phyloP scores from a whole-genome alignment of 64 coral and sea anemone species.

The Dendronephthya gigantea region DNA sequence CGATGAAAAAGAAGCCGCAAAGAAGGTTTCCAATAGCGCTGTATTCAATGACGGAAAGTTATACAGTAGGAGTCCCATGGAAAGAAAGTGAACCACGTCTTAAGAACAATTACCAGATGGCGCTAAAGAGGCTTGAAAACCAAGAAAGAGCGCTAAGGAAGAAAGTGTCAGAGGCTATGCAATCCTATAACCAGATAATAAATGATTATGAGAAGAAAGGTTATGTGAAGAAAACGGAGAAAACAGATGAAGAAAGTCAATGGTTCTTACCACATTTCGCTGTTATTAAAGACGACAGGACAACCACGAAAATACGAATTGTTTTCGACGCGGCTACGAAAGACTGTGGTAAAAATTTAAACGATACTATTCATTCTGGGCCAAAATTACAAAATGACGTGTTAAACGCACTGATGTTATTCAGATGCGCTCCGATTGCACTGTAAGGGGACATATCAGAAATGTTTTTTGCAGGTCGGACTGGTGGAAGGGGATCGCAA shows the following conservation, averaged over 20 bases:
- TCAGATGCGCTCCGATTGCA: constrained; percentile 29
- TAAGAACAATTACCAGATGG: constrained; percentile 33
- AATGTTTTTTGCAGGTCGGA: constrained; percentile 52
- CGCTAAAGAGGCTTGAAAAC: not conserved
- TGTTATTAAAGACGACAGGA: not conserved
- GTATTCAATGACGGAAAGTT: constrained; percentile 9
- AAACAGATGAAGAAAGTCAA: not conserved
- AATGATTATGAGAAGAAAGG: constrained; percentile 40
- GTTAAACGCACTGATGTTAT: constrained; percentile 25
- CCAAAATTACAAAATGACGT: constrained; percentile 43
- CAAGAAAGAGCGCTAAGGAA: constrained; percentile 25
- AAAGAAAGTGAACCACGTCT: constrained; percentile 39
- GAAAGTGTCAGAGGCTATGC: not conserved
- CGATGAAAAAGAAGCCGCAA: constrained; percentile 21
- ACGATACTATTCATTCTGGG: constrained; percentile 25
- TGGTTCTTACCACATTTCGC: constrained; percentile 41
- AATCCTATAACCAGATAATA: too few relatives aligned
- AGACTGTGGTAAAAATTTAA: not conserved
- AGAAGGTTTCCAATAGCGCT: not conserved
- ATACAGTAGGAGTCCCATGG: constrained; percentile 36
- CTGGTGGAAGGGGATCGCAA: constrained; percentile 27
- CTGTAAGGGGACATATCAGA: constrained; percentile 50
- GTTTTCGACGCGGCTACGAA: constrained; percentile 28
- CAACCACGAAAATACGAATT: constrained; percentile 25
- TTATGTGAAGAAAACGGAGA: constrained; percentile 1